Conservation (phyloP, 2,113 vertebrate genomes). For the Syngnathus typhle region DNA sequence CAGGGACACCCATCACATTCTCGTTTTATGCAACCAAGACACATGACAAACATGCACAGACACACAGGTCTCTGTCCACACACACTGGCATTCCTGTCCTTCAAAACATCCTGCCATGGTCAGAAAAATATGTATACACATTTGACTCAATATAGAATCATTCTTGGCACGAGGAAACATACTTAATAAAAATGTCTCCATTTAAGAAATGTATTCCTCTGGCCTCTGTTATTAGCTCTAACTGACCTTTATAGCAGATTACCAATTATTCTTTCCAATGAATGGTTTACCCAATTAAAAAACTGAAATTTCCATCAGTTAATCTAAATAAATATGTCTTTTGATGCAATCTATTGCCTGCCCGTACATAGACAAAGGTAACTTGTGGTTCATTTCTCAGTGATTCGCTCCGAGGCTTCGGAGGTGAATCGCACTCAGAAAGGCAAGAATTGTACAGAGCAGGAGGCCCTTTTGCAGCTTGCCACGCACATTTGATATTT, state of each 20-base stretch:
- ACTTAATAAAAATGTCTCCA: slow-evolving; percentile 29
- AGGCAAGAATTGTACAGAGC: slow-evolving; percentile 64
- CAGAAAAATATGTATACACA: slow-evolving; percentile 20
- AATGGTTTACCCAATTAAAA: slow-evolving; percentile 58
- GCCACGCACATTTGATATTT: slow-evolving; percentile 71
- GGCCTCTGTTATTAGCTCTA: slow-evolving; percentile 46
- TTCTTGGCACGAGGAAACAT: slow-evolving; percentile 19
- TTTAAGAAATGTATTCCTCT: slow-evolving; percentile 13
- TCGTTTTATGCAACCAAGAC: slow-evolving; percentile 55
- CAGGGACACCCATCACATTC: slow-evolving; percentile 64
- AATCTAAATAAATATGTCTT: slow-evolving; percentile 54
- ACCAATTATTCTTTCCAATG: slow-evolving; percentile 47
- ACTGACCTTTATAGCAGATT: slow-evolving; percentile 56
- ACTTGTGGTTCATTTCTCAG: slow-evolving; percentile 30
- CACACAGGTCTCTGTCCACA: slow-evolving; percentile 30
- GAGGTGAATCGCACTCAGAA: slow-evolving; percentile 52
- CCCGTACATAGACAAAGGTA: slow-evolving; percentile 9
- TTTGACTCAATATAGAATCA: slow-evolving; percentile 28
- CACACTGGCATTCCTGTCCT: slow-evolving; percentile 45
- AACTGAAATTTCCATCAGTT: slow-evolving; percentile 16
- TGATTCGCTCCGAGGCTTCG: slow-evolving; percentile 29
- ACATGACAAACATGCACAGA: slow-evolving; percentile 22
- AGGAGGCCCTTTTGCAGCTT: slow-evolving; percentile 68
- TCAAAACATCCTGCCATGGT: slow-evolving; percentile 54
- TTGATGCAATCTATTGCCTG: slow-evolving; percentile 25